A percentile compares a stretch with the other conserved stretches of the same genome.
Conservation (phyloP, 2,113 vertebrate genomes). For the Tonatia bakeri region DNA sequence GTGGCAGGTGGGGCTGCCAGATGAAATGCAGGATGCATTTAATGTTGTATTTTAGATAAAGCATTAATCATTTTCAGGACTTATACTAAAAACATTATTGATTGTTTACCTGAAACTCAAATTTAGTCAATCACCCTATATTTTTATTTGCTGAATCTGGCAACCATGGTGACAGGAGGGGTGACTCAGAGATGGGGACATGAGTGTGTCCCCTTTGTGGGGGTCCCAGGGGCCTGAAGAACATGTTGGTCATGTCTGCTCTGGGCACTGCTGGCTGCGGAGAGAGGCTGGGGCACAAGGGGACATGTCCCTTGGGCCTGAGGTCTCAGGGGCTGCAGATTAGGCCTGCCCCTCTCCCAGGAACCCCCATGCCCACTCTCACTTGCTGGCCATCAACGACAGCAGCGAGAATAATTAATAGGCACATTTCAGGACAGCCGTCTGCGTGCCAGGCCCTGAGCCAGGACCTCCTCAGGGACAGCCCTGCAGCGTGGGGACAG, state of each 20-base stretch:
- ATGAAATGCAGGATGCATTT: too few species aligned
- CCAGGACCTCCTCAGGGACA: fast-evolving
- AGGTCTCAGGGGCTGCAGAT: not conserved
- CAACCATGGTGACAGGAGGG: not conserved
- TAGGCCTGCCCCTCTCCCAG: not conserved
- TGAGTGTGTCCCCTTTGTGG: fast-evolving
- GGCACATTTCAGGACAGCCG: too few species aligned
- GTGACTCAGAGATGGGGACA: not conserved
- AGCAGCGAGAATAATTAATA: too few species aligned
- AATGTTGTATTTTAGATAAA: not conserved
- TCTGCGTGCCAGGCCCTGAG: fast-evolving
- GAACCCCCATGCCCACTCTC: not conserved
- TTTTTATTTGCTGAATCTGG: not conserved
- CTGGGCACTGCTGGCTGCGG: too few species aligned
- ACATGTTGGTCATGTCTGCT: not conserved
- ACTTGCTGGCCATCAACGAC: not conserved
- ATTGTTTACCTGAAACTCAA: not conserved
- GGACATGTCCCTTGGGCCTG: not conserved
- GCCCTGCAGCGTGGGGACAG: fast-evolving
- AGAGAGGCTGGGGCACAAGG: not conserved
- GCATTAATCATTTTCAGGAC: too few species aligned
- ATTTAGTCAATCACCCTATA: not conserved
- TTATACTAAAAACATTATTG: not conserved
- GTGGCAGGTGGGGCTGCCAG: not conserved
- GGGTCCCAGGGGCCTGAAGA: not conserved